These are phyloP conservation scores for Nothura maculosa DNA, from an alignment of 2,797 vertebrate genomes.

Conservation along the genomic window DNA sequence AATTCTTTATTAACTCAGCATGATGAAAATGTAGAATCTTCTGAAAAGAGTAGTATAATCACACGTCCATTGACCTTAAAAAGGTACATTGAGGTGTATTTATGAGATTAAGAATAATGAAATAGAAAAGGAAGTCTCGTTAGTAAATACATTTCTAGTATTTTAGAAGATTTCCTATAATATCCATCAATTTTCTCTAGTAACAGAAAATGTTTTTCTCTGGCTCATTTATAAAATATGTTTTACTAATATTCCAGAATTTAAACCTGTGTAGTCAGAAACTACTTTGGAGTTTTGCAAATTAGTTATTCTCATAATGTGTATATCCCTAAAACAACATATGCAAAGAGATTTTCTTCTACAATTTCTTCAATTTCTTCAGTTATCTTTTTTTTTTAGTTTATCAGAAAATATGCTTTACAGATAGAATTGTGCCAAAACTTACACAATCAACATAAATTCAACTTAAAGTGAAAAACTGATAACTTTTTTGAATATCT, in stretches of 20 bases:
- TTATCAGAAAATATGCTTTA: not conserved
- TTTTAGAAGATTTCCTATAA: not conserved
- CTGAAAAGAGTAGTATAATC: not conserved
- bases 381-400: not conserved
- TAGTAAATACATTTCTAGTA: not conserved
- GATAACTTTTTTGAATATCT: not conserved
- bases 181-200: not conserved
- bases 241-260: not conserved
- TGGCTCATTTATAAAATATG: not conserved
- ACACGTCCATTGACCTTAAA: not conserved
- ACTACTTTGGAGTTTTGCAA: not conserved
- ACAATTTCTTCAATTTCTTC: not conserved
- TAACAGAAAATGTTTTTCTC: not conserved
- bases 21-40: not conserved
- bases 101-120: not conserved
- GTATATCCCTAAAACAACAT: not conserved
- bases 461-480: not conserved
- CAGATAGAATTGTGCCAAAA: not conserved
- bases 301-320: not conserved
- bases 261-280: not conserved
- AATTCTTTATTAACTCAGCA: not conserved
- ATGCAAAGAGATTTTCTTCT: not conserved
- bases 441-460: not conserved
- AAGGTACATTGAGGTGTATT: not conserved
- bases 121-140: not conserved